Base-by-base conservation (phyloP, 2,888 invertebrate genomes). In the Noctua fimbriata region DNA sequence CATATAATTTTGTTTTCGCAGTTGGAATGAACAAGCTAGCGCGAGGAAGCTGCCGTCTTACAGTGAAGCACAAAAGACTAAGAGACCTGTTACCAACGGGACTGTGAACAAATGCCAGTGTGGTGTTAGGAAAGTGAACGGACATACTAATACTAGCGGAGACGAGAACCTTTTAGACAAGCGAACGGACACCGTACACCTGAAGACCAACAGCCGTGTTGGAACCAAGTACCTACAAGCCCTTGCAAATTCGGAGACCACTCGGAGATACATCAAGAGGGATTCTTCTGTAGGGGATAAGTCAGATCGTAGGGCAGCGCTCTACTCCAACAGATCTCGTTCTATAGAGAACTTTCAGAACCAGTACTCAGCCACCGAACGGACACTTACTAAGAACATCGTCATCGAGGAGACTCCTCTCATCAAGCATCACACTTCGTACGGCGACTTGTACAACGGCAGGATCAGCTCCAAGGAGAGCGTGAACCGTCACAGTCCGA, bases 21-120 rank as follows among this genome's bases (percentile, higher is more conserved):
- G 97, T 97, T 97, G 97, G 97, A 97, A 97, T 97, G 97, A 97
- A 94, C 97, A 97, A 94, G 92, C 94, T 91, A 95, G 94, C 95
- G 94, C 94, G 90, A 95, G 96, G 94, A 97, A 96, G 95, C 95
- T 97, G 96, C 96, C 96, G 94, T 93, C 94, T 89, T 96, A 96
- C 90, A 96, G 95, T 95, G 97, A 97, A 95, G 96, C 96, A 96
- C 97, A 97, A 97, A 97, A 96, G 94, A 96, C 94, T 94, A 96
- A 95, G 92, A 95, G 95, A 93, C 93, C 95, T 92, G 93, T 95
- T 85, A 93, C 93, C 92, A 96, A 95, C 93, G 96, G 96, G 91
- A 93, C 92, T 87, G 95, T 94, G 89, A 93, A 89, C 81, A 94
- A 94, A 92, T 97, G 97, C 92, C 95, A 95, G 94, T 97, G 96